Evolutionary conservation across 2,888 invertebrate genomes (phyloP).

Genomic region (Acanthoscelides obtectus): DNA sequence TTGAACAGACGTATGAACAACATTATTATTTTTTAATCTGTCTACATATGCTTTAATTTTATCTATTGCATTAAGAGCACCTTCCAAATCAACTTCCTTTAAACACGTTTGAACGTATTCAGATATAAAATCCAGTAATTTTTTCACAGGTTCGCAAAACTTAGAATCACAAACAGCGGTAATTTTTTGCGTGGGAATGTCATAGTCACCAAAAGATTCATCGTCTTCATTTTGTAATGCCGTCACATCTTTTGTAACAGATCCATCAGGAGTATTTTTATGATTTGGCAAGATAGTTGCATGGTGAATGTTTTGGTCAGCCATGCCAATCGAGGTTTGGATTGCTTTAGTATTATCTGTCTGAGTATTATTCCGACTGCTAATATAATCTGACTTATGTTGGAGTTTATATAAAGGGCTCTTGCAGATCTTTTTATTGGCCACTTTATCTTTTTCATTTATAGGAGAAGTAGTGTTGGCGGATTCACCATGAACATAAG

Average conservation of each 20-base stretch:
- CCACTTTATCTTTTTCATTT: not conserved
- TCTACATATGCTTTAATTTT: not conserved
- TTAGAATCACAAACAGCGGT: not conserved
- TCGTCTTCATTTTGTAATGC: not conserved
- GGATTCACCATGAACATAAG: not conserved
- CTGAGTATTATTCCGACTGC: not conserved
- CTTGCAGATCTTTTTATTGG: not conserved
- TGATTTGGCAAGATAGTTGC: not conserved
- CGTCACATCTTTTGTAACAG: not conserved
- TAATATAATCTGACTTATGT: not conserved
- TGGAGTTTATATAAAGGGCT: not conserved
- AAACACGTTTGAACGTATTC: not conserved
- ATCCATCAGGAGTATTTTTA: not conserved
- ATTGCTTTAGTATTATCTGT: not conserved
- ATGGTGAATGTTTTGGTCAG: not conserved
- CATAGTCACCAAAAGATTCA: not conserved
- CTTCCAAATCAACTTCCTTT: not conserved
- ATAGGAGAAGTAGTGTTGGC: not conserved
- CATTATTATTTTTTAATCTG: not conserved
- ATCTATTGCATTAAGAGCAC: not conserved
- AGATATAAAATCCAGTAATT: not conserved
- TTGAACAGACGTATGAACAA: not conserved
- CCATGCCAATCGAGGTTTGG: not conserved
- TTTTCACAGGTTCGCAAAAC: not conserved
- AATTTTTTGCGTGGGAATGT: not conserved